Evolutionary conservation across 2,113 vertebrate species (phyloP).

Genomic region (Pelecanoides urinatrix): DNA sequence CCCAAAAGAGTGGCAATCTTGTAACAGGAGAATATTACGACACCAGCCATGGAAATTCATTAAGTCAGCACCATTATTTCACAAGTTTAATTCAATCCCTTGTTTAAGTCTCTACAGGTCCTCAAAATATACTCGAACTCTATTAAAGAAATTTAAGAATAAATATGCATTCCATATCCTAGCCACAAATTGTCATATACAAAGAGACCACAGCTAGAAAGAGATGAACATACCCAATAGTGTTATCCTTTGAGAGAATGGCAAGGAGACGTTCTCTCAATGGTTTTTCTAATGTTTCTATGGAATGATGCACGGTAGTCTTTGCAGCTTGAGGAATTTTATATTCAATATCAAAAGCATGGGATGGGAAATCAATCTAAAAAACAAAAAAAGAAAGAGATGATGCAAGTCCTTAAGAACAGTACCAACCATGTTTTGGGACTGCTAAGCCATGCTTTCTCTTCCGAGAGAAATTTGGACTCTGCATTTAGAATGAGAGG

Average conservation of each 20-base stretch:
- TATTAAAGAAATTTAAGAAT: not conserved
- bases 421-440: not conserved
- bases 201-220: not conserved
- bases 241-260: constrained; percentile 83
- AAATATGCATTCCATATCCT: not conserved
- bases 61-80: not conserved
- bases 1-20: not conserved
- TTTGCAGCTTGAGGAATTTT: constrained; percentile 79
- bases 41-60: not conserved
- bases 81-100: not conserved
- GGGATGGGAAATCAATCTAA: constrained; percentile 92
- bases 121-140: not conserved
- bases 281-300: constrained; percentile 85
- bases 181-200: not conserved
- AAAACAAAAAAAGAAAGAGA: not conserved
- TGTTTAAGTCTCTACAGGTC: not conserved
- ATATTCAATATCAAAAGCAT: constrained; percentile 84
- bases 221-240: constrained; percentile 79
- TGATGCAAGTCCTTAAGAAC: not conserved
- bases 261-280: constrained; percentile 80
- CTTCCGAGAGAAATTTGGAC: not conserved
- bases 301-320: constrained; percentile 64
- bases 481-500: not conserved
- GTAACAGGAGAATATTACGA: not conserved
- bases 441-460: not conserved